Percentiles rank a stretch among this genome's conserved stretches.
Evolutionary conservation across 1,140 invertebrate species (phyloP).

Genomic region (Hyles vespertilio): DNA sequence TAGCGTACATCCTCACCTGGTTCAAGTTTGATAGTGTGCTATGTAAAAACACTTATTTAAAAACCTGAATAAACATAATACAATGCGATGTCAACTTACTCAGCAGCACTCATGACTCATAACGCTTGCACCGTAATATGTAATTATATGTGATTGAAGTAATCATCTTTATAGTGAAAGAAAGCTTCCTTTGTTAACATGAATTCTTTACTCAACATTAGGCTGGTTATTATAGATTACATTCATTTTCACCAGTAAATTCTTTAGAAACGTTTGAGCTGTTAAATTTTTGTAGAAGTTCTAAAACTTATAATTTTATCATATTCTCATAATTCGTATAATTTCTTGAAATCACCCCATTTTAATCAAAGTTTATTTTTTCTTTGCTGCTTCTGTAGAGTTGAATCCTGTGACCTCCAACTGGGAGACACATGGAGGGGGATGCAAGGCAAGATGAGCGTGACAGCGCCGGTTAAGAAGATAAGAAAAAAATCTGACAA

Average conservation of each 20-base stretch:
- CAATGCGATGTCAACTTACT: slow-evolving; percentile 15
- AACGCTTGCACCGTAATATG: slow-evolving; percentile 30
- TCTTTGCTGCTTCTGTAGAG: slow-evolving; percentile 78
- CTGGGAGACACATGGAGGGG: slow-evolving; percentile 81
- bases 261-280: slow-evolving; percentile 2
- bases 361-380: slow-evolving; percentile 57
- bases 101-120: slow-evolving; percentile 34
- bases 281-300: background rate
- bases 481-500: slow-evolving; percentile 89
- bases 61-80: slow-evolving; percentile 32
- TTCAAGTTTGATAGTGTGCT: slow-evolving; percentile 15
- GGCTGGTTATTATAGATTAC: slow-evolving; percentile 9
- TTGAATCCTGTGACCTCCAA: slow-evolving; percentile 87
- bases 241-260: slow-evolving; percentile 4
- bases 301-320: background rate
- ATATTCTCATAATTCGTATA: slow-evolving; percentile 13
- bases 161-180: slow-evolving; percentile 16
- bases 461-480: slow-evolving; percentile 84
- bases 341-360: slow-evolving; percentile 18
- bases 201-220: slow-evolving; percentile 11
- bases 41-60: slow-evolving; percentile 17
- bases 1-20: slow-evolving; percentile 25
- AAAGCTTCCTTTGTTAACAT: slow-evolving; percentile 22
- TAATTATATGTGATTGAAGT: slow-evolving; percentile 25
- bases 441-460: slow-evolving; percentile 90